Evolutionary conservation across 1,140 invertebrate genomes (phyloP).

Genomic region (Dysdera silvatica): DNA sequence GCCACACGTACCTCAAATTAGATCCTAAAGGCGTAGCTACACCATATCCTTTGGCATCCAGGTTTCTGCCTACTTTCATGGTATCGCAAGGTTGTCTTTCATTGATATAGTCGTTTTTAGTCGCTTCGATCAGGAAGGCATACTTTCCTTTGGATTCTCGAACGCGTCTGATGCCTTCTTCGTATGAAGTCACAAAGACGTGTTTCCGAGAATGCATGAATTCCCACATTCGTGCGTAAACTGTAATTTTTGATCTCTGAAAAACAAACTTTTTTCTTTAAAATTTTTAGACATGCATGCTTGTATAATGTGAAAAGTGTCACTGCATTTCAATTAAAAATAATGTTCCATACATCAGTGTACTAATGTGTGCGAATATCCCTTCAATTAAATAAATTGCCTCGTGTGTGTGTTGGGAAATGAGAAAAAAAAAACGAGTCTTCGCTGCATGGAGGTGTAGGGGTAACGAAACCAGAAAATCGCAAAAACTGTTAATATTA

Average conservation of each 20-base stretch:
- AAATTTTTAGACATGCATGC: too few species aligned
- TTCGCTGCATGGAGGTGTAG: too few species aligned
- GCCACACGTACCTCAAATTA: conserved; percentile 30
- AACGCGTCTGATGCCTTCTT: conserved; percentile 45
- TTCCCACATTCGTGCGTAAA: conserved; percentile 51
- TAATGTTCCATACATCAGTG: too few species aligned
- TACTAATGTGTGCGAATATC: too few species aligned
- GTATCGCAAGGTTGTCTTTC: conserved; percentile 53
- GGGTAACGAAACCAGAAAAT: too few species aligned
- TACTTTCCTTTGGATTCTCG: conserved; percentile 50
- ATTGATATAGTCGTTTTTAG: conserved; percentile 44
- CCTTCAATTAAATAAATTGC: too few species aligned
- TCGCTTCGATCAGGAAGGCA: conserved; percentile 52
- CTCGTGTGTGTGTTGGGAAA: too few species aligned
- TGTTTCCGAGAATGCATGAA: conserved; percentile 43
- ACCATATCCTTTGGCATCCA: conserved; percentile 49
- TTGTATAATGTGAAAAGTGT: too few species aligned
- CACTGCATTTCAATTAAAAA: too few species aligned
- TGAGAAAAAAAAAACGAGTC: too few species aligned
- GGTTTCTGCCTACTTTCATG: conserved; percentile 52
- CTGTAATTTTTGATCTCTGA: conserved; percentile 44
- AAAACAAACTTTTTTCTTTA: conserved; percentile 36
- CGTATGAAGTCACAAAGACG: conserved; percentile 43
- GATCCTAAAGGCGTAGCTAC: conserved; percentile 46
- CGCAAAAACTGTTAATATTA: too few species aligned